A percentile compares a stretch with the other conserved stretches of the same genome.
Conservation (phyloP, 2,113 vertebrate genomes). For the Misgurnus mizolepis region DNA sequence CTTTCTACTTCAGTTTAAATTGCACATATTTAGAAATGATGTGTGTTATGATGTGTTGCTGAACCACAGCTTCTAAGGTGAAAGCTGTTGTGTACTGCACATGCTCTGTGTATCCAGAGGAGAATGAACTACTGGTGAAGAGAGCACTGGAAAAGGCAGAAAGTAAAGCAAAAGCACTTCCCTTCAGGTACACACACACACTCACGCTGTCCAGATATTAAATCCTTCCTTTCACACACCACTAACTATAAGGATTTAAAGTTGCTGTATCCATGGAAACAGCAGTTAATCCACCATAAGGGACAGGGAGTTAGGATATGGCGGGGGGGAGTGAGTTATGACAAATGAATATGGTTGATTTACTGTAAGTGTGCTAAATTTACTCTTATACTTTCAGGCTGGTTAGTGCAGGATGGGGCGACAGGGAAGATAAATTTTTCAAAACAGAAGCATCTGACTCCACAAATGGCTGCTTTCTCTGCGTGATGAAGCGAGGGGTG, state of each 20-base stretch:
- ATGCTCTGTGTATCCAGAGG: slow-evolving; percentile 85
- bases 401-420: slow-evolving; percentile 71
- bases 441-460: slow-evolving; percentile 76
- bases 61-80: slow-evolving; percentile 80
- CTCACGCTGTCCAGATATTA: background rate
- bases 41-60: slow-evolving; percentile 1
- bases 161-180: slow-evolving; percentile 71
- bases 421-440: slow-evolving; percentile 77
- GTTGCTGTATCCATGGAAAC: slow-evolving; percentile 40
- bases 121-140: slow-evolving; percentile 86
- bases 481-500: slow-evolving; percentile 86
- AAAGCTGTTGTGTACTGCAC: slow-evolving; percentile 90
- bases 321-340: background rate
- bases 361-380: background rate
- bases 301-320: background rate
- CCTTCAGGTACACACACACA: slow-evolving; percentile 78
- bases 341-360: background rate
- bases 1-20: background rate
- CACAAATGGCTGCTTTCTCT: slow-evolving; percentile 89
- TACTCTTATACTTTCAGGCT: slow-evolving; percentile 68
- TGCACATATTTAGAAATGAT: background rate
- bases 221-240: slow-evolving; percentile 32
- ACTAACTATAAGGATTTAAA: slow-evolving; percentile 40
- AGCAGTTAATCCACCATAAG: slow-evolving; percentile 6
- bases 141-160: slow-evolving; percentile 77